Evolutionary conservation across 2,113 vertebrate species (phyloP), one percentile per base, ranked within the genome.

Genomic region (Engystomops pustulosus): DNA sequence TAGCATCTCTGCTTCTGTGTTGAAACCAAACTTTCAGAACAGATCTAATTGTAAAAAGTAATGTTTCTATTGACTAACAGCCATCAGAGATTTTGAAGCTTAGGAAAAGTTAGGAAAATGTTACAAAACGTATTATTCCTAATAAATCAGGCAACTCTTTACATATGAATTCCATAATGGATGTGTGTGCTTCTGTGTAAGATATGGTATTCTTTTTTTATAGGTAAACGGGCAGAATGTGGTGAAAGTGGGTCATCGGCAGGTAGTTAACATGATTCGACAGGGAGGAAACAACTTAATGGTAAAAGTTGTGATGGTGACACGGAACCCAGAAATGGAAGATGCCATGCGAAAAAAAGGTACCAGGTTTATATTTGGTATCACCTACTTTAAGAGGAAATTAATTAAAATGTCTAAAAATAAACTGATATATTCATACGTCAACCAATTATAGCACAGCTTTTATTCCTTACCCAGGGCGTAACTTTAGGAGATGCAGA

Each of bases 301-400:
- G 95, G 96, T 98, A 71, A 98, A 98, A 89, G 96, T 98, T 83
- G 96, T 98, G 86, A 98, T 97, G 96, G 96, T 98, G 10, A 97
- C 95, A 7, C 92, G 96, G 85, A 96, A 97, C 88, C 96, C 96
- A 0, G 96, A 97, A 90, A 96, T 96, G 95, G 96, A 96, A 51
- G 96, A 98, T 67, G 95, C 95, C 1, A 87, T 93, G 53, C 93
- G 95, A 70, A 98, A 96, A 91, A 98, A 97, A 94, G 95, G 96
- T 98, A 91, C 7, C 27, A 47, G 34, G 30, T 18, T 65, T 15
- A 65, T 65, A 15, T 32, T 34, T 12, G 15, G 15, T 34, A 65
- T 15, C 27, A 17, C 17, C 60, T 7, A 11, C 55, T 12, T 4
- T n/a, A n/a, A n/a, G n/a, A n/a, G n/a, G n/a, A n/a, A n/a, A n/a